These are phyloP conservation scores for Ceriagrion tenellum DNA, from an alignment of 2,888 invertebrate genomes.

Conservation along the genomic window DNA sequence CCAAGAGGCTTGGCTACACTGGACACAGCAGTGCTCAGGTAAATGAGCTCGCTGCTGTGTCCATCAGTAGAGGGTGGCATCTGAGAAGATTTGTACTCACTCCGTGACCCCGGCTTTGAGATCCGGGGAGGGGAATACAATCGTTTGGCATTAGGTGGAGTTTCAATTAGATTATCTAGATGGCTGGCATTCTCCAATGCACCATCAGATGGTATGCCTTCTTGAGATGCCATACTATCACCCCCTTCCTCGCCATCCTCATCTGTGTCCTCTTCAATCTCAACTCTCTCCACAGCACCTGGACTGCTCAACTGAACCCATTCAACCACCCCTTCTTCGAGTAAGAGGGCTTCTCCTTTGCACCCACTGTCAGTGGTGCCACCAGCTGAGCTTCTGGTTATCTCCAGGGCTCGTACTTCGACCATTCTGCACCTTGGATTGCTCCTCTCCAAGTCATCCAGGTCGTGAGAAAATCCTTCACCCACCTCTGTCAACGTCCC, in stretches of 20 bases:
- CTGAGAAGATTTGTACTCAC: constrained; percentile 43
- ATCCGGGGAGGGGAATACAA: constrained; percentile 49
- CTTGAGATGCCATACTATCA: constrained; percentile 49
- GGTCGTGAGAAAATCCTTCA: constrained; percentile 4
- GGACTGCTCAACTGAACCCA: constrained; percentile 72
- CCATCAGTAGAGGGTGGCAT: constrained; percentile 3
- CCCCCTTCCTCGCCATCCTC: constrained; percentile 73
- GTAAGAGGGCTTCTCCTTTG: constrained; percentile 74
- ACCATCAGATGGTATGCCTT: constrained; percentile 73
- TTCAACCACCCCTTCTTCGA: constrained; percentile 58
- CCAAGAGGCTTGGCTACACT: background rate
- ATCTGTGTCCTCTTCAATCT: constrained; percentile 77
- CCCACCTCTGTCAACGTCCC: constrained; percentile 35
- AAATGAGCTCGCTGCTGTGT: background rate
- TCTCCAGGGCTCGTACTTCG: constrained; percentile 85
- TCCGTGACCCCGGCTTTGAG: constrained; percentile 40
- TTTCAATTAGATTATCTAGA: background rate
- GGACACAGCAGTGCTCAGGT: background rate
- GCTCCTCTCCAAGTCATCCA: constrained; percentile 47
- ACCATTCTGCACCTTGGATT: constrained; percentile 81
- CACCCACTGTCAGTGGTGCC: constrained; percentile 76
- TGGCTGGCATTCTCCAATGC: constrained; percentile 73
- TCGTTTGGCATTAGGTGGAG: background rate
- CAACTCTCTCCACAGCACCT: constrained; percentile 78
- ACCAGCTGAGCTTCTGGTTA: constrained; percentile 82